Conservation (phyloP, 2,888 invertebrate genomes). For the Mythimna lalbum region DNA sequence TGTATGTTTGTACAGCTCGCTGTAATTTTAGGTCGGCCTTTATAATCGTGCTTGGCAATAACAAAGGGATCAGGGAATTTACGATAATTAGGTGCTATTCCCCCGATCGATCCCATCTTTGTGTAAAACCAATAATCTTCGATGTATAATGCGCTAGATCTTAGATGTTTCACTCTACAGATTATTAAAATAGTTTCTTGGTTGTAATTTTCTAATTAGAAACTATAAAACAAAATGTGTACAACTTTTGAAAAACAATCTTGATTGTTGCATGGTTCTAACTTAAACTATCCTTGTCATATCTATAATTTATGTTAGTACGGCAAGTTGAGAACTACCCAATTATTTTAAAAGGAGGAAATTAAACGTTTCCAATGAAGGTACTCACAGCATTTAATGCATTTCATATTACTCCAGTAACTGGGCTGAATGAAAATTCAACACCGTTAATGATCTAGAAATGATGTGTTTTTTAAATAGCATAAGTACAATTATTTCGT, state of each 20-base stretch:
- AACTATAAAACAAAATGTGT: not conserved
- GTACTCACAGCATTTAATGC: no score
- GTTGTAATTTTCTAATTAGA: not conserved
- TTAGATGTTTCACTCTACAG: constrained; percentile 7
- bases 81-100: constrained; percentile 12
- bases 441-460: no score
- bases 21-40: constrained; percentile 28
- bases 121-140: not conserved
- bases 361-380: no score
- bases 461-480: no score
- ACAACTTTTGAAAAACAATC: no score
- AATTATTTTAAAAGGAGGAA: no score
- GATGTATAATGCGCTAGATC: not conserved
- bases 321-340: no score
- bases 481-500: not conserved
- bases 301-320: no score
- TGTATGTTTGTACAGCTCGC: constrained; percentile 25
- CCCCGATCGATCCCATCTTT: constrained; percentile 3
- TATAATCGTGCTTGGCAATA: constrained; percentile 39
- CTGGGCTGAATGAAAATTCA: no score
- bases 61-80: constrained; percentile 43
- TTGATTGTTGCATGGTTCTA: not conserved
- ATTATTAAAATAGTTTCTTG: not conserved
- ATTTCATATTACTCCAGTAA: no score
- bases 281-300: not conserved